Evolutionary conservation across 2,888 invertebrate species (phyloP).

Genomic region (Alviniconcha strummeri): DNA sequence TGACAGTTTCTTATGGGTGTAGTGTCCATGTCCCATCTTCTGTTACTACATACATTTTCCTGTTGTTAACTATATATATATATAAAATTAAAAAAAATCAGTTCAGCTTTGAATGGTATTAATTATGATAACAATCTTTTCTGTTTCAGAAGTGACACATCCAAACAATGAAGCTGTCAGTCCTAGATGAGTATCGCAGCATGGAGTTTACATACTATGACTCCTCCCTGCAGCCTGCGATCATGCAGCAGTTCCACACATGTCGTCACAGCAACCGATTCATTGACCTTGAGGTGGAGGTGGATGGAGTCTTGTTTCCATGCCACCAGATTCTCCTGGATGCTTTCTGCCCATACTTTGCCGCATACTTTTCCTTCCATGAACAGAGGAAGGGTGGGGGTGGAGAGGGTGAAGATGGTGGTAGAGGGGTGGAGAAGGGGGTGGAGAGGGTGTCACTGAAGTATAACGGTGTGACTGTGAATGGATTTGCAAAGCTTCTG

Average conservation of each 20-base stretch:
- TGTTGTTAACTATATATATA: too few species aligned
- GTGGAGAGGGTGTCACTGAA: slow-evolving; percentile 21
- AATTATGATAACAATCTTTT: too few species aligned
- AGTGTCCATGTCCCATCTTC: too few species aligned
- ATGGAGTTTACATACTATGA: background rate
- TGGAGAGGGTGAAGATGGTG: background rate
- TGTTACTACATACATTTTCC: too few species aligned
- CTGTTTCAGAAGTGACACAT: too few species aligned
- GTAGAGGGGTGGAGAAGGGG: background rate
- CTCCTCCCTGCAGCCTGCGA: slow-evolving; percentile 1
- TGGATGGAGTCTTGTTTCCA: slow-evolving; percentile 34
- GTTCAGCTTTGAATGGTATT: background rate
- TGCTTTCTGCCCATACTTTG: slow-evolving; percentile 38
- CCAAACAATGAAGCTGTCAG: slow-evolving; percentile 21
- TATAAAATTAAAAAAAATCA: too few species aligned
- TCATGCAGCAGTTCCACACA: slow-evolving; percentile 28
- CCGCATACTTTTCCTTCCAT: slow-evolving; percentile 36
- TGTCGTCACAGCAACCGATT: slow-evolving; percentile 33
- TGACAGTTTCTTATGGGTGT: too few species aligned
- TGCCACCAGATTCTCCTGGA: slow-evolving; percentile 42
- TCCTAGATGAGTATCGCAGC: slow-evolving; percentile 17
- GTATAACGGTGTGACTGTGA: slow-evolving; percentile 31
- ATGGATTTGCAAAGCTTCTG: slow-evolving; percentile 36
- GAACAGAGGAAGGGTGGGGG: background rate
- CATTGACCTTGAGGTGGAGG: slow-evolving; percentile 38